Conservation (phyloP, 2,113 vertebrate genomes). For the Cynocephalus volans region DNA sequence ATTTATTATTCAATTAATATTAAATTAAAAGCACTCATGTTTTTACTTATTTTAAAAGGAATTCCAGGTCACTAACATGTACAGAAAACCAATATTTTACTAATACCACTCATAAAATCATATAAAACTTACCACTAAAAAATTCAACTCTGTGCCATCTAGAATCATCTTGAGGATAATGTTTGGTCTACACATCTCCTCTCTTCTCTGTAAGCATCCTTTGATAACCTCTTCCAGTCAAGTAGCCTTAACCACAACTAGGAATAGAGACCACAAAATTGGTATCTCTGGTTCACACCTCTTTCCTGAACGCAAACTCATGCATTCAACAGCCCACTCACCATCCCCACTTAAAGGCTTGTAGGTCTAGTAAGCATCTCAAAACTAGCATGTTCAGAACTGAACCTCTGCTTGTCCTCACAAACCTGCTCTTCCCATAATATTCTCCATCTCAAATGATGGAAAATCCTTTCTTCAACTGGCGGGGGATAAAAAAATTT, state of each 20-base stretch:
- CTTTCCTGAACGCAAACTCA: neutral
- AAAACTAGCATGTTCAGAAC: neutral
- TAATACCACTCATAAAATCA: neutral
- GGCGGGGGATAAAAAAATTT: neutral
- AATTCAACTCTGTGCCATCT: neutral
- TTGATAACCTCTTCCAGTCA: neutral
- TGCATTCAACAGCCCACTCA: neutral
- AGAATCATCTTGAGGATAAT: neutral
- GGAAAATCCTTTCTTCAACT: neutral
- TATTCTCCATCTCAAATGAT: neutral
- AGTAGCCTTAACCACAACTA: neutral
- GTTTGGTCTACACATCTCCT: neutral
- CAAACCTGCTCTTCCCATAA: neutral
- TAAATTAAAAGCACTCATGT: neutral
- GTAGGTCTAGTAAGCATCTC: neutral
- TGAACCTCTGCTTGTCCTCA: neutral
- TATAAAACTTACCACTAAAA: conserved; percentile 35
- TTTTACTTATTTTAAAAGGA: conserved; percentile 16
- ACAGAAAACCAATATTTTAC: neutral
- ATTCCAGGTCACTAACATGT: neutral
- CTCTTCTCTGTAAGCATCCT: neutral
- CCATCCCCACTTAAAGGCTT: neutral
- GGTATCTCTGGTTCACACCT: neutral
- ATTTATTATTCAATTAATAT: neutral
- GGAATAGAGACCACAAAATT: neutral